Evolutionary conservation across 37 sponge, comb jelly and placozoan species (phyloP).

Genomic region (Agelas oroides): DNA sequence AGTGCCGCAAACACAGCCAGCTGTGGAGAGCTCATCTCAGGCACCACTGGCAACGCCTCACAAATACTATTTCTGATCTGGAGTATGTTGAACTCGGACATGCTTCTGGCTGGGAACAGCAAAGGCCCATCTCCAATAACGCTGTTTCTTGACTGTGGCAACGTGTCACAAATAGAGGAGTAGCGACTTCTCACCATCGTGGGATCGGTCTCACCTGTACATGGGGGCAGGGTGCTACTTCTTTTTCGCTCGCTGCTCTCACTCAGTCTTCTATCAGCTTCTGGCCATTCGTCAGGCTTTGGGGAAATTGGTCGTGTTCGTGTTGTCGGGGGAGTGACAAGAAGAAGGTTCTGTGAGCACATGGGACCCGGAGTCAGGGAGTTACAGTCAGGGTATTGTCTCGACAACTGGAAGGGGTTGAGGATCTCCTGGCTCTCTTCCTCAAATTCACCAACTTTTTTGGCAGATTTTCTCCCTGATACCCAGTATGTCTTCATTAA

Average conservation of each 20-base stretch:
- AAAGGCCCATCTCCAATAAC: too few species aligned
- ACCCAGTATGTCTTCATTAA: constrained; percentile 78
- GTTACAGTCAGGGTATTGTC: neutral
- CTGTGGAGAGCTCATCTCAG: neutral
- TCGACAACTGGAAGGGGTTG: constrained; percentile 8
- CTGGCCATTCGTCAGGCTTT: constrained; percentile 55
- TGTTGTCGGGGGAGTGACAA: neutral
- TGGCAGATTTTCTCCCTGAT: constrained; percentile 11
- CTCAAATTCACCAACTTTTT: neutral
- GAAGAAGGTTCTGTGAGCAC: neutral
- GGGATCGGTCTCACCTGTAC: too few species aligned
- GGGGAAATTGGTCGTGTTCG: neutral
- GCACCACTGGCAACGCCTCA: neutral
- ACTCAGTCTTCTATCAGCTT: constrained; percentile 22
- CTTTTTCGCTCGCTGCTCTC: neutral
- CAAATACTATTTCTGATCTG: constrained; percentile 1
- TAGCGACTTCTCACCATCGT: too few species aligned
- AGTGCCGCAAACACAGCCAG: constrained; percentile 14
- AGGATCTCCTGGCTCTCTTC: neutral
- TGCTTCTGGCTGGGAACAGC: neutral
- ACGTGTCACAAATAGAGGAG: too few species aligned
- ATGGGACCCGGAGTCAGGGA: neutral
- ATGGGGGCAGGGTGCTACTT: neutral
- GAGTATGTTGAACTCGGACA: constrained; percentile 1
- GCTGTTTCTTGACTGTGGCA: too few species aligned